phyloP scores from a whole-genome alignment of 92 coral and sea anemone genomes.

The Muricea muricata region DNA sequence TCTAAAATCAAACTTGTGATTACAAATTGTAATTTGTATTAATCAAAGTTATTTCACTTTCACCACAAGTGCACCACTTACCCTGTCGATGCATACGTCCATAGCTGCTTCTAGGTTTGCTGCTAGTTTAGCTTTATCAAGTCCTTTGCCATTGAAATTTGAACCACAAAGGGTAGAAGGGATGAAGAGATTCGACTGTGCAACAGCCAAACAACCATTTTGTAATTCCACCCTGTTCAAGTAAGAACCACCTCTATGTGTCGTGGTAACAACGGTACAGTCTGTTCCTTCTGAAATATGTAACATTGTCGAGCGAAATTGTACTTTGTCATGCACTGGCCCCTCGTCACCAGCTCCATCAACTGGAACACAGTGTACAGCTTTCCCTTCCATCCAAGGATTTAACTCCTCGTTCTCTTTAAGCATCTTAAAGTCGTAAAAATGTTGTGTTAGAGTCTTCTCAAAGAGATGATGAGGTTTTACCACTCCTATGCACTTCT shows the following conservation, averaged over 20 bases:
- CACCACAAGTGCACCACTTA: background rate
- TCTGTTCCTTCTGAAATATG: background rate
- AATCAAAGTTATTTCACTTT: background rate
- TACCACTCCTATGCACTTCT: slow-evolving; percentile 1
- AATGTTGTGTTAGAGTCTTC: slow-evolving; percentile 28
- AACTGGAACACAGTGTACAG: slow-evolving; percentile 34
- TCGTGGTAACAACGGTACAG: background rate
- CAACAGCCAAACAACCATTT: slow-evolving; percentile 3
- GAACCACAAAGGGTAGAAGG: slow-evolving; percentile 13
- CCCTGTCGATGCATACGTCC: slow-evolving; percentile 17
- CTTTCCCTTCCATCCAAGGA: background rate
- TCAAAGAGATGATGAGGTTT: background rate
- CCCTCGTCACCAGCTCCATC: slow-evolving; percentile 49
- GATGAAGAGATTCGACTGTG: background rate
- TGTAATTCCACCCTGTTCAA: slow-evolving; percentile 18
- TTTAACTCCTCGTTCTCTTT: background rate
- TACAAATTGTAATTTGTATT: too few species aligned
- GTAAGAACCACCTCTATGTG: background rate
- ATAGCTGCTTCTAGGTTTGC: slow-evolving; percentile 9
- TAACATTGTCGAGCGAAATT: slow-evolving; percentile 25
- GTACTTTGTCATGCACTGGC: slow-evolving; percentile 53
- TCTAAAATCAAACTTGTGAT: too few species aligned
- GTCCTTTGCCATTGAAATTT: background rate
- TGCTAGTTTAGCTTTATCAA: background rate
- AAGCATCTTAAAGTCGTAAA: slow-evolving; percentile 1